A percentile compares a stretch with the other conserved stretches of the same genome.
Conservation (phyloP, 2,797 vertebrate species). For the Acrocephalus scirpaceus region DNA sequence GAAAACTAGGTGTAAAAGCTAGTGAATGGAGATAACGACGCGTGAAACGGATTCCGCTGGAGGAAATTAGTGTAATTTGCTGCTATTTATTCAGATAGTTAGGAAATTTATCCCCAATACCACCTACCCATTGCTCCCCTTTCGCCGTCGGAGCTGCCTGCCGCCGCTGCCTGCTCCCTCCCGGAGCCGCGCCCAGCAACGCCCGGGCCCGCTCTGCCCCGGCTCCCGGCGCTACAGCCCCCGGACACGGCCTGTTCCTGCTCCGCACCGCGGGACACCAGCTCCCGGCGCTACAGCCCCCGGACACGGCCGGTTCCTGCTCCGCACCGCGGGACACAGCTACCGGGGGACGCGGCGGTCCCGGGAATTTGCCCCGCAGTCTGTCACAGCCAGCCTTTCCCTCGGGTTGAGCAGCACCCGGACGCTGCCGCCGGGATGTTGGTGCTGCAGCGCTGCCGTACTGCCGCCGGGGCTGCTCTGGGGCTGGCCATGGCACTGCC, state of each 20-base stretch:
- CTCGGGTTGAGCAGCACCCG: rapidly evolving
- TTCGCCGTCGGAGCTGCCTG: rapidly evolving
- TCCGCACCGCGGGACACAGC: too few relatives aligned
- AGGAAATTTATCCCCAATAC: background rate
- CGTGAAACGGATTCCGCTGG: background rate
- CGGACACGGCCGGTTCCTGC: rapidly evolving
- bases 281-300: too few relatives aligned
- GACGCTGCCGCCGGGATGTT: rapidly evolving
- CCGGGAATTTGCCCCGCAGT: too few relatives aligned
- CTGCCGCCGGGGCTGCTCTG: too few relatives aligned
- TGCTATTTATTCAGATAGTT: background rate
- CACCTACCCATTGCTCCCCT: rapidly evolving
- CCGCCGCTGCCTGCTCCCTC: too few relatives aligned
- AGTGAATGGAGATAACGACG: background rate
- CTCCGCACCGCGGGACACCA: too few relatives aligned
- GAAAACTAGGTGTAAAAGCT: background rate
- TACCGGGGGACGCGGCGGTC: too few relatives aligned
- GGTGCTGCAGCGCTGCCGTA: rapidly evolving
- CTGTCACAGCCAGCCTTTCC: too few relatives aligned
- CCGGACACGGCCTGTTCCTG: rapidly evolving
- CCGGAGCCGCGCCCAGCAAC: too few relatives aligned
- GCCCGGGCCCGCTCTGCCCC: rapidly evolving
- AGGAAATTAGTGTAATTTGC: background rate
- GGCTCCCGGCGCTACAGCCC: rapidly evolving
- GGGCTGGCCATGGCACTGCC: too few relatives aligned